Conservation (phyloP, 2,113 vertebrate species). For the Lagopus leucura region DNA sequence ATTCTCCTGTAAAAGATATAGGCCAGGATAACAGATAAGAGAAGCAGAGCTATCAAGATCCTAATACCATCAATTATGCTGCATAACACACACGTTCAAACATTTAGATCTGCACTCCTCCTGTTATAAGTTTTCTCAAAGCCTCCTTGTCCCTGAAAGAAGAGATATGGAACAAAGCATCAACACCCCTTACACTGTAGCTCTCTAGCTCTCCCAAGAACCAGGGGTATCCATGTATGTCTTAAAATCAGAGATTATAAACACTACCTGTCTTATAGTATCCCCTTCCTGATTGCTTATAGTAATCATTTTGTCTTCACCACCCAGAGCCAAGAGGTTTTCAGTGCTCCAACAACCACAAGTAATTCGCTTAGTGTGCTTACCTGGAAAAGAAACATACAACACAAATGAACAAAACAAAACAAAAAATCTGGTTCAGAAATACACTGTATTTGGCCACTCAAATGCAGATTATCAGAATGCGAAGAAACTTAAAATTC, state of each 20-base stretch:
- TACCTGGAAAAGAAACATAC: slow-evolving; percentile 82
- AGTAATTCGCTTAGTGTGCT: slow-evolving; percentile 94
- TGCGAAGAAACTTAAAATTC: background rate
- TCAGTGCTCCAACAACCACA: slow-evolving; percentile 96
- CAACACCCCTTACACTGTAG: background rate
- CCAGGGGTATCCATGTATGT: background rate
- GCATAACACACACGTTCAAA: background rate
- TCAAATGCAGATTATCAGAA: background rate
- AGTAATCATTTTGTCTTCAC: slow-evolving; percentile 92
- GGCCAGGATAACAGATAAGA: background rate
- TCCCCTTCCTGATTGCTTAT: slow-evolving; percentile 97
- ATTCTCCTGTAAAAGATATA: background rate
- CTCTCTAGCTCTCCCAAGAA: background rate
- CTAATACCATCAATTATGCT: background rate
- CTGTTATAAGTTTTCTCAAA: background rate
- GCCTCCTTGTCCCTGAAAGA: background rate
- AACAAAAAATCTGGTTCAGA: background rate
- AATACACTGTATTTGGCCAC: background rate
- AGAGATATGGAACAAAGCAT: background rate
- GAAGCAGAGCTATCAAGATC: background rate
- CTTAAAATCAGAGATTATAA: background rate
- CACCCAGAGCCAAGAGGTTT: slow-evolving; percentile 92
- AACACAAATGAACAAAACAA: background rate
- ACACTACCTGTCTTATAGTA: slow-evolving; percentile 91
- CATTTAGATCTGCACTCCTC: background rate